Percentiles rank a stretch among this genome's conserved stretches.
Evolutionary conservation across 2,113 vertebrate species (phyloP).

Genomic region (Lucifuga dentata): DNA sequence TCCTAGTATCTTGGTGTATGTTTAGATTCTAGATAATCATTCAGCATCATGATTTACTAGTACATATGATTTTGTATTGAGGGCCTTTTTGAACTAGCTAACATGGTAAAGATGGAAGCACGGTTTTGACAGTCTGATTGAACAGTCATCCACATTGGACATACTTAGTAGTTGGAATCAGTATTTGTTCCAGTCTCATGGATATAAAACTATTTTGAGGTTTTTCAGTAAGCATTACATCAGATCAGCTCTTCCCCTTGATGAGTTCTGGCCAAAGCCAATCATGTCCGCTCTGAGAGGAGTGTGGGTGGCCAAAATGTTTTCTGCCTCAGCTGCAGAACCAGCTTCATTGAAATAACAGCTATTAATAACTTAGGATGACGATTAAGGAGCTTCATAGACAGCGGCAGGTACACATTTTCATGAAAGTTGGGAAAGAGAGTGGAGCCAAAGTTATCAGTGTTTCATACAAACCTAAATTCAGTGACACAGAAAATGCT

Average conservation of each 20-base stretch:
- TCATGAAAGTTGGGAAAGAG: neutral
- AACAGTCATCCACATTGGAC: neutral
- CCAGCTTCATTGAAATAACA: slow-evolving; percentile 12
- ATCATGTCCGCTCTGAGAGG: slow-evolving; percentile 47
- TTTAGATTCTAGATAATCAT: neutral
- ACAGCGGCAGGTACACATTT: neutral
- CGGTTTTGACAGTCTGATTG: neutral
- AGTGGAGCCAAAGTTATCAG: neutral
- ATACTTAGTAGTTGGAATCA: neutral
- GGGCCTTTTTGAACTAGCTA: neutral
- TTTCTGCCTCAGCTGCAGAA: slow-evolving; percentile 18
- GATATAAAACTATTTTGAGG: slow-evolving; percentile 17
- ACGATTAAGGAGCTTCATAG: slow-evolving; percentile 1
- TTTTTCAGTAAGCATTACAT: slow-evolving; percentile 29
- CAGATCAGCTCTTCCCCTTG: slow-evolving; percentile 25
- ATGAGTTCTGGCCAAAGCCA: slow-evolving; percentile 39
- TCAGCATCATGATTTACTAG: neutral
- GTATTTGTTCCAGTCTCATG: neutral
- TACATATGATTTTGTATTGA: neutral
- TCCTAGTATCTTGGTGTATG: too few relatives aligned
- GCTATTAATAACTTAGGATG: slow-evolving; percentile 29
- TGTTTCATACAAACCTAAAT: too few relatives aligned
- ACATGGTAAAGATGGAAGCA: neutral
- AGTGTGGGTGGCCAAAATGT: slow-evolving; percentile 54
- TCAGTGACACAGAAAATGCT: neutral